These are phyloP conservation scores for Willowsia nigromaculata DNA, from an alignment of 2,888 invertebrate genomes.

Conservation along the genomic window DNA sequence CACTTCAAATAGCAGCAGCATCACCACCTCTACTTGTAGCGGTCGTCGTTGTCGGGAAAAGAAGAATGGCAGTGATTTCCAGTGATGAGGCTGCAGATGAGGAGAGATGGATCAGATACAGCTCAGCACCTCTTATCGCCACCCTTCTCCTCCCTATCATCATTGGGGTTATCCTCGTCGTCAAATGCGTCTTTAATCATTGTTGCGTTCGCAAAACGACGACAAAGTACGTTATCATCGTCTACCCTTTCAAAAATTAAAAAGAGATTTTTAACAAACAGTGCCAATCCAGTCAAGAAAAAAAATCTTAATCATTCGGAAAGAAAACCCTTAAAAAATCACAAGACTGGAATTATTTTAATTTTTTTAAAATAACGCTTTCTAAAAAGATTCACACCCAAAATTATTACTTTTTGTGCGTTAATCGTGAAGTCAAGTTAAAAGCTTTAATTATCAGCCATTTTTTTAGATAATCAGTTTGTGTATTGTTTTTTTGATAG, in stretches of 20 bases:
- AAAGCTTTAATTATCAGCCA: no score
- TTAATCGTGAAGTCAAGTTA: no score
- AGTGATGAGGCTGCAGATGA: slow-evolving; percentile 71
- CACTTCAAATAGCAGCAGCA: slow-evolving; percentile 6
- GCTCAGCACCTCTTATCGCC: slow-evolving; percentile 76
- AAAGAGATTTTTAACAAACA: not conserved
- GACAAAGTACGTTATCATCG: slow-evolving; percentile 76
- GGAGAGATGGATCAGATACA: slow-evolving; percentile 72
- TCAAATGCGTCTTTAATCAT: slow-evolving; percentile 78
- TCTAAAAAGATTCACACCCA: no score
- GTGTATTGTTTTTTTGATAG: not conserved
- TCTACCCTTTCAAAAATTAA: slow-evolving; percentile 51
- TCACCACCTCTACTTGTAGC: not conserved
- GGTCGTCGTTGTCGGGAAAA: not conserved
- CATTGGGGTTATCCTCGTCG: slow-evolving; percentile 76
- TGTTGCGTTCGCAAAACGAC: slow-evolving; percentile 77
- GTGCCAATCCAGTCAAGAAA: not conserved
- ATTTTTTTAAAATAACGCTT: no score
- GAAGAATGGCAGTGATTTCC: slow-evolving; percentile 75
- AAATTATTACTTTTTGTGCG: no score
- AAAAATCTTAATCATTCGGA: no score
- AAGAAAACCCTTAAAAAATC: no score
- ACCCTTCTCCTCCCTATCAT: slow-evolving; percentile 77
- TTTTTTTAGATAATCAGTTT: no score
- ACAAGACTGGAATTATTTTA: no score